Conservation (phyloP, 1,140 invertebrate species). For the Drosophila tani region DNA sequence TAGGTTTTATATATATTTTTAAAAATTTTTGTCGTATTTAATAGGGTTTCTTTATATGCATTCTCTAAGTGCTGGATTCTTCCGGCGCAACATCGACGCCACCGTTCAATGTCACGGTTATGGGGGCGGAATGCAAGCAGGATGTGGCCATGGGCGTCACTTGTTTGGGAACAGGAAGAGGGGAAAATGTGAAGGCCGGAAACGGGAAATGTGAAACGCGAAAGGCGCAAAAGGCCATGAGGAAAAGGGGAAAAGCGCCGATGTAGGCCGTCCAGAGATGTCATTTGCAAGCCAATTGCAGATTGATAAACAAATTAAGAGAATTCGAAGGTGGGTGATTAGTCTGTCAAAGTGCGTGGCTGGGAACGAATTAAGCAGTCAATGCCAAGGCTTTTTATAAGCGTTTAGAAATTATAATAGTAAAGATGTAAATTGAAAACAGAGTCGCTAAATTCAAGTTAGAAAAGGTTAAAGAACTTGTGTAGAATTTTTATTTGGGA, state of each 20-base stretch:
- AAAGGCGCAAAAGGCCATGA: background rate
- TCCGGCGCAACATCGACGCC: slow-evolving; percentile 4
- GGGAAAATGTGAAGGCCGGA: slow-evolving; percentile 22
- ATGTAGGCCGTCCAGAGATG: slow-evolving; percentile 37
- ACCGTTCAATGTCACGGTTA: slow-evolving; percentile 46
- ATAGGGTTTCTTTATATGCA: background rate
- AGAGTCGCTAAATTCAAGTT: too few species aligned
- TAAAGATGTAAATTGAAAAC: background rate
- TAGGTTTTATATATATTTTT: too few species aligned
- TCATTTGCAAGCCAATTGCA: slow-evolving; percentile 74
- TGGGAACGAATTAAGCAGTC: slow-evolving; percentile 27
- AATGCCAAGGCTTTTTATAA: background rate
- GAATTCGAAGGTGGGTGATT: slow-evolving; percentile 4
- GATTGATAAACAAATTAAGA: slow-evolving; percentile 55
- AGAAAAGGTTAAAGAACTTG: too few species aligned
- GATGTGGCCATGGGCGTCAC: slow-evolving; percentile 56
- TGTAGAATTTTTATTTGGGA: too few species aligned
- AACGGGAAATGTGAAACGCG: slow-evolving; percentile 10
- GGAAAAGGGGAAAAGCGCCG: slow-evolving; percentile 6
- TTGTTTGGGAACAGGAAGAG: slow-evolving; percentile 38
- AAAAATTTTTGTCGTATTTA: background rate
- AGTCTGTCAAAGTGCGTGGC: slow-evolving; percentile 21
- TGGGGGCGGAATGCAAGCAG: slow-evolving; percentile 12
- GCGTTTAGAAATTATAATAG: background rate
- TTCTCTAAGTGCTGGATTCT: slow-evolving; percentile 11